phyloP scores from a whole-genome alignment of 2,797 vertebrate genomes.

The Garrulus glandarius region DNA sequence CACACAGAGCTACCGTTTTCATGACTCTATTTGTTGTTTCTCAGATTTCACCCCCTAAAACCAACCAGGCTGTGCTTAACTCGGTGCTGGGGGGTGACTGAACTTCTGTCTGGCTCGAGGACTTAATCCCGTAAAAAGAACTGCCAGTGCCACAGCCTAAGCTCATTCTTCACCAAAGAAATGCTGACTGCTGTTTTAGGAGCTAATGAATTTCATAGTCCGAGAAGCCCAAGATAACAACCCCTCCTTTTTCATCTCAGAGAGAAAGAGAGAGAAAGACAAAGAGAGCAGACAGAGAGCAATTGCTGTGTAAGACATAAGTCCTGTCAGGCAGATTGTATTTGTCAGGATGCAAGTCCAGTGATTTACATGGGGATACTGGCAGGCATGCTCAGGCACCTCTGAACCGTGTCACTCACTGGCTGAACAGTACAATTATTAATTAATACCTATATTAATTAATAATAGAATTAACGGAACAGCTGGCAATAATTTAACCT shows the following conservation, averaged over 20 bases:
- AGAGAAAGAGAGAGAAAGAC: conserved; percentile 69
- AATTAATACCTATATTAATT: conserved; percentile 41
- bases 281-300: conserved; percentile 61
- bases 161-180: neutral
- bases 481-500: neutral
- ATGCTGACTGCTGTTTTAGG: neutral
- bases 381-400: conserved; percentile 36
- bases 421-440: conserved; percentile 20
- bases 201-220: conserved; percentile 35
- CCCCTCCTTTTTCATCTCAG: conserved; percentile 7
- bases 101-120: neutral
- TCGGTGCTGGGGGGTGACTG: neutral
- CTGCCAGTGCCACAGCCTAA: neutral
- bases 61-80: neutral
- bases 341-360: conserved; percentile 6
- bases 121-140: neutral
- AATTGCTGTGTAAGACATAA: neutral
- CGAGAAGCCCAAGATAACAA: neutral
- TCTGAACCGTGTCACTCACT: neutral
- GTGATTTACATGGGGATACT: conserved; percentile 9
- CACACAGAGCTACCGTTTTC: neutral
- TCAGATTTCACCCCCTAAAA: neutral
- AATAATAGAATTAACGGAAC: neutral
- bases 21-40: neutral
- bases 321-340: neutral